phyloP scores from a whole-genome alignment of 2,888 invertebrate genomes.

The Lepetodrilus schrolli region DNA sequence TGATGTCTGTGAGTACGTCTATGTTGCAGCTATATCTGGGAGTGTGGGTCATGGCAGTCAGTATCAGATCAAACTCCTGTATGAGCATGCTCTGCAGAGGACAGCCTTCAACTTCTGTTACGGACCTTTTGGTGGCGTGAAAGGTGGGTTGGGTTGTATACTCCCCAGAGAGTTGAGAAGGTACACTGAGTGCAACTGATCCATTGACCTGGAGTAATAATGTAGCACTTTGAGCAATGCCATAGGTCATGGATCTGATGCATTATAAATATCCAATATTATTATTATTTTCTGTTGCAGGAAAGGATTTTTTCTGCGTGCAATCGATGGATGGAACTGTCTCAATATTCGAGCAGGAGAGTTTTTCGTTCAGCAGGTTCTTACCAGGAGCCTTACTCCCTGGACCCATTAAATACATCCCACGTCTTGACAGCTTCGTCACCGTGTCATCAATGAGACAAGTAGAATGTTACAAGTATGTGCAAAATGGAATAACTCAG shows the following conservation, averaged over 20 bases:
- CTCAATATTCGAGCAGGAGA: conserved; percentile 94
- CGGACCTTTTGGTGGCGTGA: conserved; percentile 90
- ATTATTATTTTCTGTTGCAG: conserved; percentile 51
- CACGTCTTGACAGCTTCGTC: conserved; percentile 89
- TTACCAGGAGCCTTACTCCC: conserved; percentile 89
- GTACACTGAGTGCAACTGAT: no score
- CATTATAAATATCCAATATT: no score
- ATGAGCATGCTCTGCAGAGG: conserved; percentile 87
- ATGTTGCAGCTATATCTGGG: conserved; percentile 80
- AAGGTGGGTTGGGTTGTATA: no score
- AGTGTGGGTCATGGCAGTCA: conserved; percentile 86
- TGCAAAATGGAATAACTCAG: no score
- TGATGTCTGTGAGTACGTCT: no score
- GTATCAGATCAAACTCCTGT: conserved; percentile 78
- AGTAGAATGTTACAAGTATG: conserved; percentile 89
- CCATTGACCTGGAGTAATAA: no score
- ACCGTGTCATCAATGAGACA: conserved; percentile 87
- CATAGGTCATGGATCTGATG: neutral
- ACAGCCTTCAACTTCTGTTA: conserved; percentile 85
- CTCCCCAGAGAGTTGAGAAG: no score
- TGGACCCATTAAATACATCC: conserved; percentile 87
- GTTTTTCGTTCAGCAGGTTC: conserved; percentile 87
- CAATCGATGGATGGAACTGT: conserved; percentile 92
- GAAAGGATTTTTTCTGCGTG: conserved; percentile 90
- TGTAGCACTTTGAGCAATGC: no score